Base-by-base conservation (phyloP, 2,888 invertebrate genomes). In the Acronicta leporina region DNA sequence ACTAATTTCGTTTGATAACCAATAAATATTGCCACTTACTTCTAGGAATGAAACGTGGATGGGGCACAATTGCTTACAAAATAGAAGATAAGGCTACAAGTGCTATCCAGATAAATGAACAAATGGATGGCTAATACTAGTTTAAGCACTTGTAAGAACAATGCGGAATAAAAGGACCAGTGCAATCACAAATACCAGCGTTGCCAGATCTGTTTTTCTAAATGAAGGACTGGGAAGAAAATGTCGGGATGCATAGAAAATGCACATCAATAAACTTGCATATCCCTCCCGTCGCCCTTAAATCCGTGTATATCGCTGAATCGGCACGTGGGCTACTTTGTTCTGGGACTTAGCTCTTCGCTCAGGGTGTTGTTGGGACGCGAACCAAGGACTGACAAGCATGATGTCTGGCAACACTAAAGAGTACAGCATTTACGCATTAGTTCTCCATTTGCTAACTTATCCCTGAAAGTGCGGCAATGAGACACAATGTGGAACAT, bases 41-140 rank as follows among this genome's bases (percentile, higher is more conserved):
- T 35, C 47, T 56, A 63, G 48, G 15, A 58, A 58, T 67, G 52
- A 54, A 42, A 46, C 52, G 41, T 55, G 47, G 45, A 77, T 82
- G 83, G 81, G 82, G 80, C 81, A 80, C 63, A 52, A 64, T 63
- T 72, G 75, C 77, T 68, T 68, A 75, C 42, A 61, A 68, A 64
- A 68, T 61, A 57, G 49, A 67, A 63, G 52, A 58, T 68, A 72
- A 60, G 15, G 63, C 58, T 16, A 33, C 25, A 62, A 53, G 65
- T 76, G 68, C 61, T 44, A 61, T 43, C 60, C 56, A 33, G 54
- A 56, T 6, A 45, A 14, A 10, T 20, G 27, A 61, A 9, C 33
- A 54, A 66, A 71, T 70, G 55, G 50, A 53, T n/a, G 7, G 15
- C 41, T 14, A 11, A 30, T 15, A 33, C 11, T 10, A 33, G 1